These are phyloP conservation scores for Patella depressa DNA, from an alignment of 2,888 invertebrate species.

Conservation along the genomic window DNA sequence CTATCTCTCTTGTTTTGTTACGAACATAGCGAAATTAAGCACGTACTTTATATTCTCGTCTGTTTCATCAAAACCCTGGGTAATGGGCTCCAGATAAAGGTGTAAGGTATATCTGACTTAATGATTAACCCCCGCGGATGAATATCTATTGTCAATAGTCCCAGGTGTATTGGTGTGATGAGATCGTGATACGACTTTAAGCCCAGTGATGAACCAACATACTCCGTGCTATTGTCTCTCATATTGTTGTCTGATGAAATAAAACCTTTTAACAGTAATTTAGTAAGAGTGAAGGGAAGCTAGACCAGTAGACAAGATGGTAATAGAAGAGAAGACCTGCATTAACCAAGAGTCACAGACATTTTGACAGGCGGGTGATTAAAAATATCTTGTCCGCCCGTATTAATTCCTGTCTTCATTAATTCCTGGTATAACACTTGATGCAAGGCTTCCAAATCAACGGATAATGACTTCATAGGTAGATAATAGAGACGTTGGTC, in stretches of 20 bases:
- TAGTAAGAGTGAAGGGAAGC: too few relatives aligned
- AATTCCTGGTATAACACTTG: too few relatives aligned
- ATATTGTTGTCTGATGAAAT: neutral
- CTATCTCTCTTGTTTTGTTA: neutral
- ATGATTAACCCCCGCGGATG: neutral
- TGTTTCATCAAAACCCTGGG: neutral
- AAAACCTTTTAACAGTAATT: too few relatives aligned
- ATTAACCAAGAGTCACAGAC: too few relatives aligned
- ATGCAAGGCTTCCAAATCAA: too few relatives aligned
- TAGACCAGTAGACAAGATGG: too few relatives aligned
- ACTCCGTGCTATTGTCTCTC: neutral
- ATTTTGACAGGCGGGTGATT: too few relatives aligned
- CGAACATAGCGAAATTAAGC: neutral
- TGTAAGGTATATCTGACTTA: neutral
- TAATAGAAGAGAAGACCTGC: too few relatives aligned
- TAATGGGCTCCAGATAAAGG: neutral
- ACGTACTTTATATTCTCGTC: neutral
- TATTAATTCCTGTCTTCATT: too few relatives aligned
- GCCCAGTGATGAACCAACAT: neutral
- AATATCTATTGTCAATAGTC: slow-evolving; percentile 8
- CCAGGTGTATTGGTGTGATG: slow-evolving; percentile 3
- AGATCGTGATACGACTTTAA: neutral
- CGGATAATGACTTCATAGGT: too few relatives aligned
- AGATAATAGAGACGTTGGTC: too few relatives aligned
- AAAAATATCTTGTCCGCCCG: too few relatives aligned